Conservation (phyloP, 2,797 vertebrate species). For the Dicrostonyx torquatus region DNA sequence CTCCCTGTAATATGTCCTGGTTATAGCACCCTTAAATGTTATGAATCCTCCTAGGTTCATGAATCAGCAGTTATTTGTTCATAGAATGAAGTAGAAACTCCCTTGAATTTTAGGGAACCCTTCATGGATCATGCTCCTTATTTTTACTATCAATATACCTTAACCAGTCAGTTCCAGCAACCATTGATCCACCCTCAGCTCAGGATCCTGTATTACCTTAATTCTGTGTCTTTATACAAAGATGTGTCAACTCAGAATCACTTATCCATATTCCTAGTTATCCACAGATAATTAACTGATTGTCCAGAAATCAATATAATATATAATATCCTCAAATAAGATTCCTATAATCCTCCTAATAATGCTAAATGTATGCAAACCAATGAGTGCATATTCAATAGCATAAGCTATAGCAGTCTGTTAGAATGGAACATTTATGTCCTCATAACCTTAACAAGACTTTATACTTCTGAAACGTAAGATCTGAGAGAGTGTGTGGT, state of each 20-base stretch:
- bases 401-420: neutral
- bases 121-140: too few relatives aligned
- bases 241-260: neutral
- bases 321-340: neutral
- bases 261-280: neutral
- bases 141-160: neutral
- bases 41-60: neutral
- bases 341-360: neutral
- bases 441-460: neutral
- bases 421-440: neutral
- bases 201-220: rapidly evolving
- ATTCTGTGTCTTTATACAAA: neutral
- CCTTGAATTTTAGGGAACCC: neutral
- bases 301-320: neutral
- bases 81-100: neutral
- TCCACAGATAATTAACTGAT: neutral
- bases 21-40: neutral
- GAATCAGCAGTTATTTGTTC: neutral
- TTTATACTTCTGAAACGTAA: neutral
- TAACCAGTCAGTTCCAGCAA: neutral
- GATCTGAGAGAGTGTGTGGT: neutral
- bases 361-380: neutral
- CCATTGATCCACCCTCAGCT: rapidly evolving
- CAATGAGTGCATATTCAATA: neutral
- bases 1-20: neutral